A percentile compares a stretch with the other conserved stretches of the same genome.
Conservation (phyloP, 2,113 vertebrate genomes). For the Pycnonotus jocosus region DNA sequence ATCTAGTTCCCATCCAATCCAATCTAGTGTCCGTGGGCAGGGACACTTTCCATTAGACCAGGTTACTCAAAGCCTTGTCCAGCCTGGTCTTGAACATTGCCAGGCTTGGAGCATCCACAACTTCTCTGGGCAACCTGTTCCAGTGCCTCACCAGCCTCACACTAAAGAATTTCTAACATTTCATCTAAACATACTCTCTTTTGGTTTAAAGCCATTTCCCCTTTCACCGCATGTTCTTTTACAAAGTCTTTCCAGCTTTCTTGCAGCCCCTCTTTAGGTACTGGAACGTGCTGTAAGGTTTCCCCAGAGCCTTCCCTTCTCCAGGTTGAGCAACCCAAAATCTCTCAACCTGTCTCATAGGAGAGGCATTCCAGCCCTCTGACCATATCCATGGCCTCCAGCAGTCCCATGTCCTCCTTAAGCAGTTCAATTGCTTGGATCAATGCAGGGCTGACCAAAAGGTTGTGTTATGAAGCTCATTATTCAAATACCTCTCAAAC, state of each 20-base stretch:
- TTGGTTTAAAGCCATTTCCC: background rate
- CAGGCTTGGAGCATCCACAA: background rate
- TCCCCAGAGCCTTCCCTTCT: background rate
- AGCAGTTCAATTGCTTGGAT: background rate
- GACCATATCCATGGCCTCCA: background rate
- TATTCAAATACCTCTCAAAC: background rate
- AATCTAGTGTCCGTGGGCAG: no score
- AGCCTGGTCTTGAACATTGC: background rate
- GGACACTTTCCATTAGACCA: background rate
- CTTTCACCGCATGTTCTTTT: background rate
- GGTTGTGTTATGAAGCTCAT: background rate
- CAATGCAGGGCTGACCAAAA: background rate
- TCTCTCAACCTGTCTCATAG: background rate
- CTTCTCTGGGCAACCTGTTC: background rate
- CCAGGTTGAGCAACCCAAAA: background rate
- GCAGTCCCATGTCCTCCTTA: background rate
- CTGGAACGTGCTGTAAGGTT: background rate
- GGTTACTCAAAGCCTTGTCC: background rate
- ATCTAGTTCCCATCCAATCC: background rate
- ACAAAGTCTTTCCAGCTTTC: background rate
- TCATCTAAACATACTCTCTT: background rate
- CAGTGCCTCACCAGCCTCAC: background rate
- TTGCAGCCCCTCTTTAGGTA: background rate
- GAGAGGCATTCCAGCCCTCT: background rate
- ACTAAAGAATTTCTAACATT: background rate